Percentiles rank a stretch among this genome's conserved stretches.
Conservation (phyloP, 2,888 invertebrate species). For the Eupithecia tripunctaria region DNA sequence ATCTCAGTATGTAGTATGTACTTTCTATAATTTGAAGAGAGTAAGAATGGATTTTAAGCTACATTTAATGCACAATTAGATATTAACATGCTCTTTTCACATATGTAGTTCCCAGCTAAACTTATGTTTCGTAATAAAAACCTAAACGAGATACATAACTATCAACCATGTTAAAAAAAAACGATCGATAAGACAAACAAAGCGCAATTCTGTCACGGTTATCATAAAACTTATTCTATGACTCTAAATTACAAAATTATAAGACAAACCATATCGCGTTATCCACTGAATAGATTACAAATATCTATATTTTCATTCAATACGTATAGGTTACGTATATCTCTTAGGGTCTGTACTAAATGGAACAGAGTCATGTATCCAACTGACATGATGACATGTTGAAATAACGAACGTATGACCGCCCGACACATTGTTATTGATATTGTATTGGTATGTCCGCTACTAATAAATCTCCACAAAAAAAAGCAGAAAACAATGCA, state of each 20-base stretch:
- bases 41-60: neutral
- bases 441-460: neutral
- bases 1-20: no score
- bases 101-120: neutral
- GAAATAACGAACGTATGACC: neutral
- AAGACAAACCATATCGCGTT: neutral
- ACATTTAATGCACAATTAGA: neutral
- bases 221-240: constrained; percentile 1
- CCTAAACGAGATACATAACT: neutral
- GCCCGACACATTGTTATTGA: neutral
- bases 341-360: neutral
- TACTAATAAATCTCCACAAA: neutral
- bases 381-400: neutral
- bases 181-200: constrained; percentile 2
- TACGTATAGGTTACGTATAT: neutral
- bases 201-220: neutral
- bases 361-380: no score
- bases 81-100: neutral
- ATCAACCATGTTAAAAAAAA: neutral
- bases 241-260: neutral
- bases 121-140: neutral
- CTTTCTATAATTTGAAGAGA: no score
- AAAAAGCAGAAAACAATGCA: neutral
- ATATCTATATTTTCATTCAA: neutral
- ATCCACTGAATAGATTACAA: neutral